Evolutionary conservation across 2,888 invertebrate species (phyloP).

Genomic region (Nyleta sp.): DNA sequence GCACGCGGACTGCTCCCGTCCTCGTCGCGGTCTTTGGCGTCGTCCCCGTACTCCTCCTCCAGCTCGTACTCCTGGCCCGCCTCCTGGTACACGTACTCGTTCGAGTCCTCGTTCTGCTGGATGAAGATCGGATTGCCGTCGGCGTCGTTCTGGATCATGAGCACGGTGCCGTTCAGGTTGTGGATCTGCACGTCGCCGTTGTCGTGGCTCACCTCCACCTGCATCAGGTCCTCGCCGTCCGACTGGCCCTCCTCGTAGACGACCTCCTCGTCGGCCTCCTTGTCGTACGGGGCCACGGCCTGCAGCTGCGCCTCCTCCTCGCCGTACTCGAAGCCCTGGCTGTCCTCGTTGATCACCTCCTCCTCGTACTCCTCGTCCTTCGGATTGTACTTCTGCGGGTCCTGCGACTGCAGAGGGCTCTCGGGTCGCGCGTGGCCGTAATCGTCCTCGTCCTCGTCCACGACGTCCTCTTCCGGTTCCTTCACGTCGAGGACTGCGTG

Average conservation of each 20-base stretch:
- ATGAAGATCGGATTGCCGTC: conserved; percentile 80
- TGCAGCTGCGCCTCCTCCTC: conserved; percentile 22
- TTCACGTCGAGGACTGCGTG: not conserved
- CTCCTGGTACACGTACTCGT: conserved; percentile 76
- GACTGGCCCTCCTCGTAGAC: conserved; percentile 60
- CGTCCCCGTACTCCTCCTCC: conserved; percentile 56
- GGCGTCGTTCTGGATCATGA: conserved; percentile 78
- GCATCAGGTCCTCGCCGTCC: conserved; percentile 67
- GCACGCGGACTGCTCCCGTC: conserved; percentile 73
- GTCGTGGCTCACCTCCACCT: conserved; percentile 70
- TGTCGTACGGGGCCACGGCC: conserved; percentile 46
- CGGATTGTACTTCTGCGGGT: conserved; percentile 19
- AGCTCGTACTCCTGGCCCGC: conserved; percentile 72
- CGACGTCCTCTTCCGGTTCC: conserved; percentile 1
- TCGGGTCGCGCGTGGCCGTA: conserved; percentile 1
- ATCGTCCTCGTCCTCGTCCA: conserved; percentile 19
- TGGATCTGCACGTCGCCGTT: conserved; percentile 72
- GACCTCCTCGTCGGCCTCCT: conserved; percentile 57
- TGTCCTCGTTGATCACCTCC: conserved; percentile 62
- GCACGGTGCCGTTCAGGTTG: conserved; percentile 78
- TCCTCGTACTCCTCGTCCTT: conserved; percentile 66
- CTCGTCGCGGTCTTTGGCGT: conserved; percentile 65
- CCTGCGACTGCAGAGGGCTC: conserved; percentile 47
- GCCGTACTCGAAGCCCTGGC: conserved; percentile 36
- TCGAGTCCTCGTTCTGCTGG: conserved; percentile 77